Conservation (phyloP, 2,797 vertebrate species). For the Sebastes minor region DNA sequence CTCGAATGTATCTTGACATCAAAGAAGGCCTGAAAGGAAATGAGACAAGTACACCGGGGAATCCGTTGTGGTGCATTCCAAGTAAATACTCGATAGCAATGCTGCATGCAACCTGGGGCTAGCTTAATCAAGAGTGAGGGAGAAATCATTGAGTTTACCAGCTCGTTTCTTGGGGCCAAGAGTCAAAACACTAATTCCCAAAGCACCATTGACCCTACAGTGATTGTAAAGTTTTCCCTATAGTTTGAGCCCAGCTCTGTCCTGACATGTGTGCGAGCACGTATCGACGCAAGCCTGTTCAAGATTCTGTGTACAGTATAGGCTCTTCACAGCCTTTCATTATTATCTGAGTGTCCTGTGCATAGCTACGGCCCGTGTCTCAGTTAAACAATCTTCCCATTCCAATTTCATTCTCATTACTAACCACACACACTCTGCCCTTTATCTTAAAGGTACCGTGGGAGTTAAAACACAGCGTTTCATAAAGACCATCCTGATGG, state of each 20-base stretch:
- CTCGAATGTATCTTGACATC: slow-evolving; percentile 23
- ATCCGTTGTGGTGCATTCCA: not conserved
- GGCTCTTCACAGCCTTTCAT: slow-evolving; percentile 41
- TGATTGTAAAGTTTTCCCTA: not conserved
- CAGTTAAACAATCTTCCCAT: slow-evolving; percentile 63
- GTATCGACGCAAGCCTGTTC: not conserved
- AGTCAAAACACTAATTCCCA: slow-evolving; percentile 8
- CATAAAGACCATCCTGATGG: slow-evolving; percentile 62
- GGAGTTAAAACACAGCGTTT: slow-evolving; percentile 65
- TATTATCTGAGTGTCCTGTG: slow-evolving; percentile 41
- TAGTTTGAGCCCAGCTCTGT: not conserved
- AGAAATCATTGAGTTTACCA: slow-evolving; percentile 12
- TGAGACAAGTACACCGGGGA: not conserved
- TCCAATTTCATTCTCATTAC: slow-evolving; percentile 67
- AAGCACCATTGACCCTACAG: not conserved
- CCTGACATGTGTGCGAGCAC: not conserved
- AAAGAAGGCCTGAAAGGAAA: slow-evolving; percentile 20
- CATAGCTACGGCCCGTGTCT: slow-evolving; percentile 36
- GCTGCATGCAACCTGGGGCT: not conserved
- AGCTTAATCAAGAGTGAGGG: slow-evolving; percentile 15
- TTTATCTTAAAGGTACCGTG: slow-evolving; percentile 66
- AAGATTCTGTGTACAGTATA: slow-evolving; percentile 18
- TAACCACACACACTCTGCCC: slow-evolving; percentile 55
- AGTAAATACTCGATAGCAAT: not conserved
- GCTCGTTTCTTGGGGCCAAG: not conserved